Evolutionary conservation across 2,888 invertebrate species (phyloP).

Genomic region (Erebia aethiops): DNA sequence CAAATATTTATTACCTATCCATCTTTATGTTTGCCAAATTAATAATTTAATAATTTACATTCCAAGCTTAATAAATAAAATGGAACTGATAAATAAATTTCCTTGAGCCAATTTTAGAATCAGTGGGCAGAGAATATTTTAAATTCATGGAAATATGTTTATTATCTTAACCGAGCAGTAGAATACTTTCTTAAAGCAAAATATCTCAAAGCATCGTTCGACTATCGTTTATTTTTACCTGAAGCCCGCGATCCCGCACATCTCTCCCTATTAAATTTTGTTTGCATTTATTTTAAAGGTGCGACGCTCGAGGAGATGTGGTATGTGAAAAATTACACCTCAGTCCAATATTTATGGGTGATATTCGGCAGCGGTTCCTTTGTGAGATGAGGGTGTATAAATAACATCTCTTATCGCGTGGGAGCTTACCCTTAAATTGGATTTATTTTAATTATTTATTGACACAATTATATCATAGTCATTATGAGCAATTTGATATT

Average conservation of each 20-base stretch:
- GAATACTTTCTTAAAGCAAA: conserved; percentile 61
- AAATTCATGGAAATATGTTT: conserved; percentile 39
- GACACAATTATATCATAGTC: conserved; percentile 52
- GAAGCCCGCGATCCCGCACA: conserved; percentile 79
- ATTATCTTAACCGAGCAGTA: conserved; percentile 43
- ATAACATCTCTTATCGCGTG: conserved; percentile 83
- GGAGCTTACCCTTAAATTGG: conserved; percentile 80
- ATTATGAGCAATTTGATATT: conserved; percentile 25
- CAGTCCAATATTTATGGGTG: conserved; percentile 83
- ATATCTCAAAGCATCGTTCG: conserved; percentile 72
- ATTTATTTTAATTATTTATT: conserved; percentile 82
- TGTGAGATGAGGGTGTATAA: conserved; percentile 82
- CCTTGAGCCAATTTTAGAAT: conserved; percentile 10
- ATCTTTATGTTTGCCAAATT: not conserved
- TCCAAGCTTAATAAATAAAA: not conserved
- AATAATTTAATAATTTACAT: too few relatives aligned
- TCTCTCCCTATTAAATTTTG: conserved; percentile 84
- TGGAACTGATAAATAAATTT: conserved; percentile 10
- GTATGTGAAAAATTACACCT: conserved; percentile 84
- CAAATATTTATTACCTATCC: not conserved
- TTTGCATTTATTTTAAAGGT: conserved; percentile 84
- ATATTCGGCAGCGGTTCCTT: conserved; percentile 83
- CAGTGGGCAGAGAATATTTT: conserved; percentile 22
- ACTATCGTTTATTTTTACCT: conserved; percentile 80
- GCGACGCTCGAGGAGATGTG: conserved; percentile 81